These are phyloP conservation scores for Heliconius himera DNA, from an alignment of 1,140 invertebrate genomes.

Conservation along the genomic window DNA sequence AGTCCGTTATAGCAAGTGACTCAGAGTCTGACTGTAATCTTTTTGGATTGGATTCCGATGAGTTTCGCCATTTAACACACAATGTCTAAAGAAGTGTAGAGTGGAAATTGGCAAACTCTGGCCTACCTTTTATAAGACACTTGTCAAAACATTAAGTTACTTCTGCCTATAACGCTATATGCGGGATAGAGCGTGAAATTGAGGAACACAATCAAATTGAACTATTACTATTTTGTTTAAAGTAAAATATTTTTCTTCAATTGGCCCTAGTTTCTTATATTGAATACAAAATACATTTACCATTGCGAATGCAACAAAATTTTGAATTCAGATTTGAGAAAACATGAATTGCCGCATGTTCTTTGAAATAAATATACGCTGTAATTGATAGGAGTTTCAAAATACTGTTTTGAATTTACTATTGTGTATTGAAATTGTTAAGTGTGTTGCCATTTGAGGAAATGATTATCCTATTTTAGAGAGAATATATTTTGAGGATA, in stretches of 20 bases:
- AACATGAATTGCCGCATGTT: background rate
- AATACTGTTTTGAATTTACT: background rate
- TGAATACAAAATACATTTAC: background rate
- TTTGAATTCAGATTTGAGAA: too few species aligned
- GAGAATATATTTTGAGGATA: too few species aligned
- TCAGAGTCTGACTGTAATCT: too few species aligned
- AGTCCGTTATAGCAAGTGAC: too few species aligned
- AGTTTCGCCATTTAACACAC: too few species aligned
- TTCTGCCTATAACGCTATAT: background rate
- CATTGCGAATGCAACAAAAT: background rate
- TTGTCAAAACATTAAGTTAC: background rate
- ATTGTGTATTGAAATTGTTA: background rate
- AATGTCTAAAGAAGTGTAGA: too few species aligned
- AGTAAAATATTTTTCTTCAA: background rate
- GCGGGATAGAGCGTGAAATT: background rate
- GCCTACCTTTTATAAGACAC: too few species aligned
- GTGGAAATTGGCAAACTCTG: too few species aligned
- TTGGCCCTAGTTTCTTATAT: background rate
- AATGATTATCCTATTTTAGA: too few species aligned
- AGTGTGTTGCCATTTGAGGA: too few species aligned
- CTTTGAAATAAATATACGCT: conserved; percentile 3
- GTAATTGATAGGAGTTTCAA: conserved; percentile 6
- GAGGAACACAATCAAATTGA: background rate
- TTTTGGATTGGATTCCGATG: too few species aligned
- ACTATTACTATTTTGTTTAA: background rate